Conservation (phyloP, 1,140 invertebrate species). For the Megathymus violae region DNA sequence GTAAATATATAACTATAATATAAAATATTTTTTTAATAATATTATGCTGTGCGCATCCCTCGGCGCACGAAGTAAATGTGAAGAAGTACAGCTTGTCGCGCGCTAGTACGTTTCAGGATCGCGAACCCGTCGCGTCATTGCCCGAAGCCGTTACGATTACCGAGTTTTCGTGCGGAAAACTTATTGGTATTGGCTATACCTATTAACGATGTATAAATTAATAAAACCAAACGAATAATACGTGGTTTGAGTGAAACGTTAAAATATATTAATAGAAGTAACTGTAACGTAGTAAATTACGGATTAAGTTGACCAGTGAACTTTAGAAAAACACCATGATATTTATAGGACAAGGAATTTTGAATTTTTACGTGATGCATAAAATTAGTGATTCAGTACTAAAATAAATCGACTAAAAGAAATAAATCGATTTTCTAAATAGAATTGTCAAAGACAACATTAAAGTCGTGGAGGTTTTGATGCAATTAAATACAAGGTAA, state of each 20-base stretch:
- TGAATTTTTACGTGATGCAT: too few species aligned
- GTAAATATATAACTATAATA: too few species aligned
- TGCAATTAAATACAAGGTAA: too few species aligned
- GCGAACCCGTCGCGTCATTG: conserved; percentile 46
- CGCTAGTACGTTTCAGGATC: conserved; percentile 55
- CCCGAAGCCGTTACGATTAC: conserved; percentile 31
- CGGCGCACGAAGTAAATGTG: conserved; percentile 52
- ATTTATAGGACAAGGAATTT: too few species aligned
- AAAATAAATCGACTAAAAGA: too few species aligned
- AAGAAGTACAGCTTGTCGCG: conserved; percentile 22
- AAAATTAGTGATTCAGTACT: too few species aligned
- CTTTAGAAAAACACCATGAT: too few species aligned
- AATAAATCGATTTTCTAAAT: too few species aligned
- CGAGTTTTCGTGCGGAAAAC: conserved; percentile 62
- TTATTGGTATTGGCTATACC: conserved; percentile 29
- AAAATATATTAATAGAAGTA: background rate
- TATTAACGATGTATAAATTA: conserved; percentile 18
- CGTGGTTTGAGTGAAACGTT: conserved; percentile 27
- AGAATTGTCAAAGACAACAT: too few species aligned
- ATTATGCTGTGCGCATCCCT: conserved; percentile 49
- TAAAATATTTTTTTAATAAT: background rate
- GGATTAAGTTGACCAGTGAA: background rate
- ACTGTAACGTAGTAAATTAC: background rate
- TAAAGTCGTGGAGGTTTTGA: too few species aligned
- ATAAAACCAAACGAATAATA: conserved; percentile 31